Base-by-base conservation (phyloP, 2,888 invertebrate genomes). In the Parelbella ahira region DNA sequence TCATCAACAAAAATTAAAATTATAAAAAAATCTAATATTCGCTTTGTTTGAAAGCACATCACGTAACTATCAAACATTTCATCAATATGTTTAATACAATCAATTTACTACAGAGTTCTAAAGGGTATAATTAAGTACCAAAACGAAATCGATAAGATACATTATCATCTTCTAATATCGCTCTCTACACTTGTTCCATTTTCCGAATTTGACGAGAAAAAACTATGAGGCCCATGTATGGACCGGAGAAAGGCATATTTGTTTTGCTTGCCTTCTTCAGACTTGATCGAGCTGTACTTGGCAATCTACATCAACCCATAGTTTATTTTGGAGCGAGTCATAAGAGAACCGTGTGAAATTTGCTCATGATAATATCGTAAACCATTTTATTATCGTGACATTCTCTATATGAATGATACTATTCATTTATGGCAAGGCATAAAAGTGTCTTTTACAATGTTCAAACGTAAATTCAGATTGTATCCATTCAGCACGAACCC, bases 261-360 rank as follows among this genome's bases (percentile, higher is more conserved):
- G 49, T 41, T 46, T 46, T 49, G 46, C 49, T 49, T 45, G 28
- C 45, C 34, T 34, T 36, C 20, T 42, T 45, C 39, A 47, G 42
- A 45, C 41, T 42, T 37, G 44, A 43, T 45, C 44, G 27, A 37
- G 30, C 37, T 39, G 39, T 41, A 33, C 39, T 33, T 24, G 38
- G 32, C 25, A 7, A 29, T 39, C 24, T 32, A 19, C 30, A 24
- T 30, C 30, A 10, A 30, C 24, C 24, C 18, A 38, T 29, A 25
- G 32, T 25, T 19, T 8, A 2, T 3, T 18, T 19, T 19, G 39
- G 32, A 12, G n/a, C 25, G 10, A 39, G 32, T 25, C 9, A 32
- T 10, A 32, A 32, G 39, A 39, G 33, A 23, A 12, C 13, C 19
- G 19, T 30, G 18, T 10, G 23, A 38, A 10, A n/a, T n/a, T n/a